These are phyloP conservation scores for Columbina picui DNA, from an alignment of 2,113 vertebrate species.

Conservation along the genomic window DNA sequence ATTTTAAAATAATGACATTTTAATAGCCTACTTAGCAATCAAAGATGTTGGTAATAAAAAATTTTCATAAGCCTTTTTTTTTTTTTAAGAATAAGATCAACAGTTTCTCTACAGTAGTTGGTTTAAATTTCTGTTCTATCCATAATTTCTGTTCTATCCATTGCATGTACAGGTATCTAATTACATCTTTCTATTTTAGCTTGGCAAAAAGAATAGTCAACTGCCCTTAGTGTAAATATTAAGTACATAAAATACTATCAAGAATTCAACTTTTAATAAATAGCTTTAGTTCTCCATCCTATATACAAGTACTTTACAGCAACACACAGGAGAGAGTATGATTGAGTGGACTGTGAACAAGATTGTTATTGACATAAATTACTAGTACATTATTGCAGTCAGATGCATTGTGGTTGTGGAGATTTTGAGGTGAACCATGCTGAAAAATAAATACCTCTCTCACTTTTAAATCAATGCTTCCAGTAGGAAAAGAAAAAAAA, in stretches of 20 bases:
- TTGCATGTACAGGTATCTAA: constrained; percentile 9
- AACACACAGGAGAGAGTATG: constrained; percentile 76
- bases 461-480: constrained; percentile 27
- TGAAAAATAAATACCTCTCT: constrained; percentile 77
- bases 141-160: constrained; percentile 21
- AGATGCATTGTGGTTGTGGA: constrained; percentile 81
- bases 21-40: constrained; percentile 22
- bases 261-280: constrained; percentile 89
- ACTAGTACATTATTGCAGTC: constrained; percentile 83
- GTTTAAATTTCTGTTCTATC: constrained; percentile 47
- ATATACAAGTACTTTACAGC: constrained; percentile 91
- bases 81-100: constrained; percentile 9
- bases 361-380: constrained; percentile 70
- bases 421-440: constrained; percentile 51
- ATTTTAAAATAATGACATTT: constrained; percentile 44
- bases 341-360: constrained; percentile 64
- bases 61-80: constrained; percentile 7
- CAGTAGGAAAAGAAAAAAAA: not conserved
- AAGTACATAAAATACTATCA: constrained; percentile 77
- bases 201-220: constrained; percentile 27
- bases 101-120: constrained; percentile 48
- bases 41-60: not conserved
- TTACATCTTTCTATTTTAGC: constrained; percentile 43
- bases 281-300: constrained; percentile 87
- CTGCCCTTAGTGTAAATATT: constrained; percentile 68